Evolutionary conservation across 35 echinoderm and acorn worm genomes (phyloP).

Genomic region (Patiria miniata): DNA sequence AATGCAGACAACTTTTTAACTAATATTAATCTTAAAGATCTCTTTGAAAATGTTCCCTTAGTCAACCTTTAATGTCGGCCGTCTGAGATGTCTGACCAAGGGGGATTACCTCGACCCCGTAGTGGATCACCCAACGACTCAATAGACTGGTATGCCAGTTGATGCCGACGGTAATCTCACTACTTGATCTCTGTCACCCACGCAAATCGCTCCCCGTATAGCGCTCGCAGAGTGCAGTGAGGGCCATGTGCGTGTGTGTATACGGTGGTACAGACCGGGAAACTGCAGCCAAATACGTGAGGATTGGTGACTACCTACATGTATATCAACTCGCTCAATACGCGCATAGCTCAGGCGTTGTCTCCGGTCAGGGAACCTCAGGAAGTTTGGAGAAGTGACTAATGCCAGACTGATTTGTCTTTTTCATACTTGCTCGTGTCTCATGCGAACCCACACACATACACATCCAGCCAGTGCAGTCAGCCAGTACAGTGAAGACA

Average conservation of each 20-base stretch:
- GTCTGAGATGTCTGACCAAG: background rate
- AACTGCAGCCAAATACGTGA: background rate
- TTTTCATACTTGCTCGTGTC: background rate
- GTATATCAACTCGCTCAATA: background rate
- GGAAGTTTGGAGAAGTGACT: constrained; percentile 24
- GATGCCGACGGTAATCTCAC: background rate
- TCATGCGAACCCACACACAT: background rate
- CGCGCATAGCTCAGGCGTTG: background rate
- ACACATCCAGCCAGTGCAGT: background rate
- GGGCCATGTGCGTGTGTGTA: too few species aligned
- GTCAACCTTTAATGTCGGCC: background rate
- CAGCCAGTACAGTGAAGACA: too few species aligned
- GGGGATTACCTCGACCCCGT: constrained; percentile 5
- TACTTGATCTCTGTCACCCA: constrained; percentile 10
- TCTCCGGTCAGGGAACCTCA: background rate
- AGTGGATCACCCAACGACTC: constrained; percentile 21
- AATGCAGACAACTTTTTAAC: too few species aligned
- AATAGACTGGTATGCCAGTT: background rate
- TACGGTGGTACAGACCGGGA: background rate
- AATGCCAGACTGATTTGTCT: background rate
- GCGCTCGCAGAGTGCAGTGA: background rate
- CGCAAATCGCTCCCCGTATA: background rate
- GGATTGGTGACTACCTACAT: background rate
- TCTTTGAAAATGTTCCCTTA: too few species aligned
- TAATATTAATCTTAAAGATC: too few species aligned